These are phyloP conservation scores for Gobionotothen gibberifrons DNA, from an alignment of 2,797 vertebrate genomes.

Conservation along the genomic window DNA sequence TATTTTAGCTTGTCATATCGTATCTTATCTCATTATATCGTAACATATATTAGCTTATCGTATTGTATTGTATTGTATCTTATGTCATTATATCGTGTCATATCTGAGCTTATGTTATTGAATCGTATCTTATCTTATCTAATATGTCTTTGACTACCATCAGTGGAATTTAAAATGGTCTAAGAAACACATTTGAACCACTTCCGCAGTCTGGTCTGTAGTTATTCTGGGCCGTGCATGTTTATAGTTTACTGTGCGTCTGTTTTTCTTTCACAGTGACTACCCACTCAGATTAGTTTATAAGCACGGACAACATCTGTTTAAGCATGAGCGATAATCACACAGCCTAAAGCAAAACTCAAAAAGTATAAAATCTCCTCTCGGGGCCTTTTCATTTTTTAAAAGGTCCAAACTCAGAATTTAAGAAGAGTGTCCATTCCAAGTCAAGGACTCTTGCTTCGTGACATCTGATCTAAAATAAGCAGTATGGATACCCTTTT, in stretches of 20 bases:
- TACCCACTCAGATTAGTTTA: slow-evolving; percentile 10
- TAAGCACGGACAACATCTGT: slow-evolving; percentile 20
- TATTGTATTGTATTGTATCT: no score
- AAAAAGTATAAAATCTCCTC: background rate
- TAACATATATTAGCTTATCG: no score
- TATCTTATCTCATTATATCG: no score
- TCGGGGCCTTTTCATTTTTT: background rate
- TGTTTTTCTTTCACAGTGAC: slow-evolving; percentile 29
- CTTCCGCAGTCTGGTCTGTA: background rate
- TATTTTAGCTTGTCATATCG: no score
- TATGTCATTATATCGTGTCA: no score
- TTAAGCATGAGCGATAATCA: slow-evolving; percentile 12
- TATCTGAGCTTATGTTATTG: no score
- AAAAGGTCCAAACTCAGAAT: background rate
- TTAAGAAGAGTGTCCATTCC: background rate
- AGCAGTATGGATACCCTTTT: background rate
- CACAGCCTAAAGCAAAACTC: slow-evolving; percentile 17
- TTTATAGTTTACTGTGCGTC: slow-evolving; percentile 8
- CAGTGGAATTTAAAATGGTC: no score
- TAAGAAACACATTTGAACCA: no score
- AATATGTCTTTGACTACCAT: no score
- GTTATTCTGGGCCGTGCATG: background rate
- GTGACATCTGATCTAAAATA: slow-evolving; percentile 3
- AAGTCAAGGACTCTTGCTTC: background rate
- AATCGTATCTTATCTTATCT: no score